These are phyloP conservation scores for Drosophila kanapiae DNA, from an alignment of 1,140 invertebrate genomes.

Conservation along the genomic window DNA sequence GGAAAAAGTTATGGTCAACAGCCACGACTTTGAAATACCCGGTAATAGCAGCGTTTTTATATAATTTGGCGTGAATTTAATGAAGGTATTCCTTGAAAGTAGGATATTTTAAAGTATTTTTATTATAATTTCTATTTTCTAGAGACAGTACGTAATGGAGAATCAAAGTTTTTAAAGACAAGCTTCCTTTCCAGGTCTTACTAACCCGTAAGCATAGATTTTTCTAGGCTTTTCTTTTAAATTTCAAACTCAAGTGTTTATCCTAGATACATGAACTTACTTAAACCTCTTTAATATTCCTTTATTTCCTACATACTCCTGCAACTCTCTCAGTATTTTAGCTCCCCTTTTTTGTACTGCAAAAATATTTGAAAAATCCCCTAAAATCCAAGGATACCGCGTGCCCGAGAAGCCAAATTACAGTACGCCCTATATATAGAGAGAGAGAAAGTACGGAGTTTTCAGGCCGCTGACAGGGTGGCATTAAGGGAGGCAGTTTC, in stretches of 20 bases:
- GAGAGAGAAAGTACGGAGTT: conserved; percentile 12
- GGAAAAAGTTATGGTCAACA: background rate
- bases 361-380: background rate
- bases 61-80: background rate
- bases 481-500: conserved; percentile 51
- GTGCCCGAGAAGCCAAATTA: conserved; percentile 34
- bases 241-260: background rate
- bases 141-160: background rate
- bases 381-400: background rate
- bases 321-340: background rate
- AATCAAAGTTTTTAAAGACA: no score
- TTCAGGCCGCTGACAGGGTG: conserved; percentile 41
- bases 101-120: background rate
- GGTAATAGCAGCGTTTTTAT: background rate
- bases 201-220: no score
- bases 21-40: background rate
- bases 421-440: conserved; percentile 3
- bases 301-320: no score
- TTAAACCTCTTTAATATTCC: background rate
- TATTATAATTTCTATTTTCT: no score
- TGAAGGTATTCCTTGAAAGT: background rate
- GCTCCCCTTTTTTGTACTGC: background rate
- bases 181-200: no score
- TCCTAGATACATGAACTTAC: background rate
- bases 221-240: background rate